Evolutionary conservation across 2,797 vertebrate genomes (phyloP).

Genomic region (Setipinna tenuifilis): DNA sequence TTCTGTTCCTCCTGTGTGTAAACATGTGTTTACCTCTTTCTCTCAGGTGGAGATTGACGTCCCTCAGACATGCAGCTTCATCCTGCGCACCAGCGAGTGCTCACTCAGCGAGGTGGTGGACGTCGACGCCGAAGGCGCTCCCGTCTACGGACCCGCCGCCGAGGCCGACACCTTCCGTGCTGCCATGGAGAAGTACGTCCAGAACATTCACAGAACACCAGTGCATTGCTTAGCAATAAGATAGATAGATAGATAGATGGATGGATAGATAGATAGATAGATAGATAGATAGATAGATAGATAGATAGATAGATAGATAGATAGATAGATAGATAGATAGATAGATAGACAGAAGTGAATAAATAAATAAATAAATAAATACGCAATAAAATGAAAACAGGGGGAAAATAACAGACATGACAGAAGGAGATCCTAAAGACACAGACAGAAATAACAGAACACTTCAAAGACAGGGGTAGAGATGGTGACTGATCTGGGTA

Average conservation of each 20-base stretch:
- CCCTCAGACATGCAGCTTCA: constrained; percentile 86
- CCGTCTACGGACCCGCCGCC: constrained; percentile 74
- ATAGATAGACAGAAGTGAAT: background rate
- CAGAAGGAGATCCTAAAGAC: background rate
- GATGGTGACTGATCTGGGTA: background rate
- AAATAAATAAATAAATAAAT: background rate
- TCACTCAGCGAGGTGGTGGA: constrained; percentile 80
- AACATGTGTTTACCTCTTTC: constrained; percentile 23
- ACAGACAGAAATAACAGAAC: background rate
- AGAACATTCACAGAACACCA: background rate
- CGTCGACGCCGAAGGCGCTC: constrained; percentile 66
- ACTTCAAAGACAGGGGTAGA: background rate
- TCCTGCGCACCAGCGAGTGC: constrained; percentile 84
- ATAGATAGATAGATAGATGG: too few relatives aligned
- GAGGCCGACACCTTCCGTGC: constrained; percentile 79
- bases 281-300: too few relatives aligned
- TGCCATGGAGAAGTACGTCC: constrained; percentile 86
- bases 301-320: too few relatives aligned
- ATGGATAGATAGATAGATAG: too few relatives aligned
- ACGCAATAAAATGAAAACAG: too few relatives aligned
- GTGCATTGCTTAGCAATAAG: background rate
- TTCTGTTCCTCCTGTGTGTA: background rate
- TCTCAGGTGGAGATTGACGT: constrained; percentile 90
- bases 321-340: too few relatives aligned
- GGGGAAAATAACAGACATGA: too few relatives aligned